Percentiles rank a stretch among this genome's conserved stretches.
These are phyloP conservation scores for Piprites chloris DNA, from an alignment of 2,113 vertebrate genomes.

Conservation along the genomic window DNA sequence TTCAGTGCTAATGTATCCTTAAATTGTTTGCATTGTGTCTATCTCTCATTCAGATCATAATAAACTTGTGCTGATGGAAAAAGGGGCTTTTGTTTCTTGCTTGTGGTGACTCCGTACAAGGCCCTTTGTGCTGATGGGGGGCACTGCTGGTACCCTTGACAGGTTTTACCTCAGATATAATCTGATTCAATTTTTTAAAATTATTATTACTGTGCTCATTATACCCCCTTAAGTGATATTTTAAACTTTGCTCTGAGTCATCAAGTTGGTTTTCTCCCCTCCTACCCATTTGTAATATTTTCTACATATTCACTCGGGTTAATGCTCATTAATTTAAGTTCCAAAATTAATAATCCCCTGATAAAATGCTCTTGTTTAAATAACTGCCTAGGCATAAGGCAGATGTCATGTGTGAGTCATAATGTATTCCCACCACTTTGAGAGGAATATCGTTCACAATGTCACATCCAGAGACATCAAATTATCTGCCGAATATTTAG, in stretches of 20 bases:
- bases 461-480: constrained; percentile 38
- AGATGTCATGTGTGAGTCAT: constrained; percentile 29
- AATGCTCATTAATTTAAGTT: constrained; percentile 33
- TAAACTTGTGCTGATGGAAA: not conserved
- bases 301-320: not conserved
- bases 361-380: constrained; percentile 32
- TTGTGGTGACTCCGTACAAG: not conserved
- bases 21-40: not conserved
- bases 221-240: not conserved
- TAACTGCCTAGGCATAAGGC: not conserved
- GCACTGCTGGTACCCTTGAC: not conserved
- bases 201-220: not conserved
- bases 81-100: not conserved
- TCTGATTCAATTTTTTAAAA: not conserved
- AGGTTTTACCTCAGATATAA: not conserved
- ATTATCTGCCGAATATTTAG: constrained; percentile 40
- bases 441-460: constrained; percentile 24
- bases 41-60: not conserved
- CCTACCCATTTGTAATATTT: not conserved
- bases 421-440: constrained; percentile 30
- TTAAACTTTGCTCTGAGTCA: not conserved
- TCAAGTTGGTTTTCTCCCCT: not conserved
- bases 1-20: not conserved
- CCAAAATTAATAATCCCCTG: constrained; percentile 25
- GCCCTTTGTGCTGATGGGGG: not conserved